phyloP scores from a whole-genome alignment of 2,113 vertebrate genomes.

The Corythoichthys haematopterus region DNA sequence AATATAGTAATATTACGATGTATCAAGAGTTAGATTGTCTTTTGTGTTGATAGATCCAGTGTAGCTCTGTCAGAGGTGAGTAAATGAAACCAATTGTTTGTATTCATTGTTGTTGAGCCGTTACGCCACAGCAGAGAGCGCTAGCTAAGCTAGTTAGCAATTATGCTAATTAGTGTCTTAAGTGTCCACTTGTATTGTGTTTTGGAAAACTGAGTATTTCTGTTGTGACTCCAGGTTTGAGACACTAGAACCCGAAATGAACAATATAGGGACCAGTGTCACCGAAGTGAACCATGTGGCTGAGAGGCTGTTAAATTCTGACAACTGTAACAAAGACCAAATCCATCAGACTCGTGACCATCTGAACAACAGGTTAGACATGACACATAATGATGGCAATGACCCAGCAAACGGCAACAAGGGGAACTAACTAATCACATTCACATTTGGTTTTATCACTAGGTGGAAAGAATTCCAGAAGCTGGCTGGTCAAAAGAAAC shows the following conservation, averaged over 20 bases:
- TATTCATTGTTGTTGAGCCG: too few species aligned
- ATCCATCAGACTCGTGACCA: conserved; percentile 80
- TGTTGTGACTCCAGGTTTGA: conserved; percentile 77
- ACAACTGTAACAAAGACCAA: conserved; percentile 79
- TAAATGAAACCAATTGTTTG: too few species aligned
- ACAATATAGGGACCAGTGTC: conserved; percentile 77
- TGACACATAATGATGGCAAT: neutral
- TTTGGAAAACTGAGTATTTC: too few species aligned
- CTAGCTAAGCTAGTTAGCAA: too few species aligned
- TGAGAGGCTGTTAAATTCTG: conserved; percentile 75
- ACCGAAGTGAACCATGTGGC: conserved; percentile 81
- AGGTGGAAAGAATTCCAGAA: conserved; percentile 88
- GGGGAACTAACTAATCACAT: neutral
- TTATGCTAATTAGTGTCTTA: too few species aligned
- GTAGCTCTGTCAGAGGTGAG: too few species aligned
- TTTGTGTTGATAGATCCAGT: too few species aligned
- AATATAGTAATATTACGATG: too few species aligned
- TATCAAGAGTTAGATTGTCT: too few species aligned
- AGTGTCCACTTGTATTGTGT: too few species aligned
- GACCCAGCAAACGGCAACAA: neutral
- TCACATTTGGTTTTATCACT: neutral
- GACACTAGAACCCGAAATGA: conserved; percentile 93
- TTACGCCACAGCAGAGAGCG: too few species aligned
- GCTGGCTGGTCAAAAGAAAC: conserved; percentile 82
- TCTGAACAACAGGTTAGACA: conserved; percentile 72